Evolutionary conservation across 1,140 invertebrate genomes (phyloP), one percentile per base, ranked within the genome.

Genomic region (Listronotus bonariensis): DNA sequence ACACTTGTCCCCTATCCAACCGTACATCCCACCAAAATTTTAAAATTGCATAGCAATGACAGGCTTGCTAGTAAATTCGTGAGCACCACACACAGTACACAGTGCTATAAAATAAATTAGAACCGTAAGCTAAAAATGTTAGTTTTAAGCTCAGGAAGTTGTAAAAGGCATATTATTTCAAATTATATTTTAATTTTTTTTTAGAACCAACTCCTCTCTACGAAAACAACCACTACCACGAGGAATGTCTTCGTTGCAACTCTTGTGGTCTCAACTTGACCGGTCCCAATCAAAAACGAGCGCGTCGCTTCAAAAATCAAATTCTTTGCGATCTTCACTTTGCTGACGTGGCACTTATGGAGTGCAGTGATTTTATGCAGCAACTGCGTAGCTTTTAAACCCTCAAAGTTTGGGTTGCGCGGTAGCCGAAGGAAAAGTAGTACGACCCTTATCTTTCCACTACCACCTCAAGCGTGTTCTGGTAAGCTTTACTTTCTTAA

Each of bases 331-430:
- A 93, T 79, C 83, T 94, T 72, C 92, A 95, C 82, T 94, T 93
- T 78, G 90, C 91, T 73, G 93, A 97, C 89, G 92, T 96, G 67
- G 91, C 92, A 77, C 90, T 96, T 73, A n/a, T 95, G 92, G 93
- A 95, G 88, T 93, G 91, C 83, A 93, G 92, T 60, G 93, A 96
- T 85, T 96, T 96, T 82, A 95, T 96, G 92, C 92, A 95, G 81
- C 93, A 96, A 82, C 86, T 97, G 76, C 88, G 93, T 73, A 92
- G 92, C 83, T 96, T 96, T 84, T 96, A 97, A 82, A 92, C 93
- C 67, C 93, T 96, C 83, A 94, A 92, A 75, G 84, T 96, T 76
- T 93, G 93, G 77, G 96, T 93, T 83, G 20, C 93, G 70, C n/a
- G 20, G 92, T 95, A 71, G 93, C 93, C 83, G 93, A 74, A 85